Evolutionary conservation across 2,113 vertebrate species (phyloP), one percentile per base, ranked within the genome.

Genomic region (Passerina amoena): DNA sequence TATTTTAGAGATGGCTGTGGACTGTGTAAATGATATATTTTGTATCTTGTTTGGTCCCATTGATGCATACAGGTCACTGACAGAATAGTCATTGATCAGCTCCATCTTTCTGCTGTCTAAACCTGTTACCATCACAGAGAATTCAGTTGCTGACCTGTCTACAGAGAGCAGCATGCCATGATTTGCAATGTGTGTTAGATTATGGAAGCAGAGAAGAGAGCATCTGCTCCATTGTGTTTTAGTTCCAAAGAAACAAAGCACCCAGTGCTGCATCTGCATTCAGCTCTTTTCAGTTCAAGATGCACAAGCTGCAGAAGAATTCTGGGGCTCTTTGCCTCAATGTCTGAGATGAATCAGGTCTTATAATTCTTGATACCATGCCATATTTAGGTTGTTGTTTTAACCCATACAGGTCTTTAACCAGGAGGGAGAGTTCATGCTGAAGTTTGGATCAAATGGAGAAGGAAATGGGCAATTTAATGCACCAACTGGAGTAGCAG

Each of bases 391-490:
- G 31, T 38, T 86, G 77, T 71, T 85, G 21, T 90, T 95, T 91
- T 77, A 91, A 95, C 60, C 69, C 59, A 24, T 86, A 15, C 86
- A 99, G 99, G 99, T 99, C n/a, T 99, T 99, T 97, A 99, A 99
- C 97, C 98, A 99, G 50, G 99, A 99, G 51, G 99, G 99, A 21
- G 99, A 99, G 91, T 99, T 99, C 97, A 91, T 99, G 92, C 96
- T 99, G 97, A 99, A 99, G 96, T 99, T 99, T 90, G 99, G 99
- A 35, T 99, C 99, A 16, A 99, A 99, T n/a, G 99, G 99, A 51
- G 99, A 99, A 97, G 99, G 99, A 51, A 99, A 99, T 13, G 99
- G 99, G 24, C 99, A 99, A 96, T 99, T 99, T 94, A 99, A 99
- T 57, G 99, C 99, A 45, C 99, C 99, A 37, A 99, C 99, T 3